These are phyloP conservation scores for Stegana nigrithorax DNA, from an alignment of 2,888 invertebrate genomes.

Conservation along the genomic window DNA sequence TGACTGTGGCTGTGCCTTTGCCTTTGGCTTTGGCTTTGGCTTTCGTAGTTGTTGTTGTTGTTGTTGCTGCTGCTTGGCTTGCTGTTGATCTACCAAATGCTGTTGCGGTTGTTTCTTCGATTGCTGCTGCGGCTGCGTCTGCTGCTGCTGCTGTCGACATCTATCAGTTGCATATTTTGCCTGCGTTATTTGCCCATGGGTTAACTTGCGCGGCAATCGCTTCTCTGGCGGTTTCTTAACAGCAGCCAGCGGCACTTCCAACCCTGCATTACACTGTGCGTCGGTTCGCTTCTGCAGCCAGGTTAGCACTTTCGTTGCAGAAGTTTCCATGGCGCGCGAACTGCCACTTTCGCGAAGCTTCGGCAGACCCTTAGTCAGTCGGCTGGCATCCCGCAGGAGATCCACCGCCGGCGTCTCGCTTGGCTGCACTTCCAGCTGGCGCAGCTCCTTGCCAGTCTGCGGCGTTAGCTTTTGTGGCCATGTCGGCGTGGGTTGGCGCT, in stretches of 20 bases:
- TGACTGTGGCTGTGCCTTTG: no score
- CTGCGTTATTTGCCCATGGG: not conserved
- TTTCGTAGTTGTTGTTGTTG: not conserved
- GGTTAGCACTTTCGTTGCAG: not conserved
- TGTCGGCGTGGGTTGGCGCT: not conserved
- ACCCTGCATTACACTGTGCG: not conserved
- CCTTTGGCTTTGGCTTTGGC: no score
- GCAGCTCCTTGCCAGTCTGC: not conserved
- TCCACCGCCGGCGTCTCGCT: not conserved
- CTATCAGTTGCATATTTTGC: no score
- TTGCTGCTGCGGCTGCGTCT: not conserved
- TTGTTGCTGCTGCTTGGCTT: not conserved
- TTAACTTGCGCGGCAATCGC: not conserved
- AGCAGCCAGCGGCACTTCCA: no score
- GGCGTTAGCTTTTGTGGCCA: not conserved
- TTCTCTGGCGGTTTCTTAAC: not conserved
- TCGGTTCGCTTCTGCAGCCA: not conserved
- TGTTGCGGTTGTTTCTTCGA: not conserved
- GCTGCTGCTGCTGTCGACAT: not conserved
- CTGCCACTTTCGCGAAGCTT: not conserved
- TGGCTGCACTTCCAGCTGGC: not conserved
- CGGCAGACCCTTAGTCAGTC: not conserved
- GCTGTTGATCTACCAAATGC: not conserved
- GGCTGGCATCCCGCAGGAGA: not conserved
- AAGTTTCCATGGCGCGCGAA: not conserved